Percentiles rank a stretch among this genome's conserved stretches.
Evolutionary conservation across 2,888 invertebrate species (phyloP).

Genomic region (Isotomurus palustris): DNA sequence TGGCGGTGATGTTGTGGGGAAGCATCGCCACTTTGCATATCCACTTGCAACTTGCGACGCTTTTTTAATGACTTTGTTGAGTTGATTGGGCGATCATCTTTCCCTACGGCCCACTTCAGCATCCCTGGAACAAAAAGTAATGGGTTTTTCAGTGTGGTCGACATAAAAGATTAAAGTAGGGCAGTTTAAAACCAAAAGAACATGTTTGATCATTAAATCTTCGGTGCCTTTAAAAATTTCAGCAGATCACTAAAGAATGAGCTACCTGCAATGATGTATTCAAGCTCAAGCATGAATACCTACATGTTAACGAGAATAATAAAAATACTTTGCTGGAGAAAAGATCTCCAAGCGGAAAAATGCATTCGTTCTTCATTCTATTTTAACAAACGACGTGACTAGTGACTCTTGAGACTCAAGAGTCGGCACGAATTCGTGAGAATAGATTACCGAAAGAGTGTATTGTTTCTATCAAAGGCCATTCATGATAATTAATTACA

Average conservation of each 20-base stretch:
- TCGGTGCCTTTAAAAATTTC: no score
- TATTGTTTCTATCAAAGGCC: slow-evolving; percentile 13
- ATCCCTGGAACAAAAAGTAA: slow-evolving; percentile 35
- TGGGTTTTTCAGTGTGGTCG: slow-evolving; percentile 1
- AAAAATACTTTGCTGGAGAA: no score
- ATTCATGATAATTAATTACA: slow-evolving; percentile 12
- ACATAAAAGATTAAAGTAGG: slow-evolving; percentile 7
- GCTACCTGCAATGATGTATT: no score
- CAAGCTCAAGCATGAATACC: no score
- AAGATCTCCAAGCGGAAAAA: no score
- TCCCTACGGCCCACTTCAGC: slow-evolving; percentile 45
- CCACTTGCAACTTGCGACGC: slow-evolving; percentile 15
- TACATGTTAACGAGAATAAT: no score
- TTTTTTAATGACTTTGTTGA: slow-evolving; percentile 27
- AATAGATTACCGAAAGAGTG: slow-evolving; percentile 6
- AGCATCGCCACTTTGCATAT: slow-evolving; percentile 13
- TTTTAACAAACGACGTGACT: slow-evolving; percentile 11
- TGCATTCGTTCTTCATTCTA: slow-evolving; percentile 11
- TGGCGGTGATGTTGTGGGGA: no score
- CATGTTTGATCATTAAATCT: no score
- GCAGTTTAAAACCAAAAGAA: no score
- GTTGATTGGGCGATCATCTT: slow-evolving; percentile 41
- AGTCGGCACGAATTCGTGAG: slow-evolving; percentile 17
- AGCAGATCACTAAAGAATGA: no score
- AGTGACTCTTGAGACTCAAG: slow-evolving; percentile 10